A percentile compares a stretch with the other conserved stretches of the same genome.
Conservation (phyloP, 2,888 invertebrate species). For the Hyppa rectilinea region DNA sequence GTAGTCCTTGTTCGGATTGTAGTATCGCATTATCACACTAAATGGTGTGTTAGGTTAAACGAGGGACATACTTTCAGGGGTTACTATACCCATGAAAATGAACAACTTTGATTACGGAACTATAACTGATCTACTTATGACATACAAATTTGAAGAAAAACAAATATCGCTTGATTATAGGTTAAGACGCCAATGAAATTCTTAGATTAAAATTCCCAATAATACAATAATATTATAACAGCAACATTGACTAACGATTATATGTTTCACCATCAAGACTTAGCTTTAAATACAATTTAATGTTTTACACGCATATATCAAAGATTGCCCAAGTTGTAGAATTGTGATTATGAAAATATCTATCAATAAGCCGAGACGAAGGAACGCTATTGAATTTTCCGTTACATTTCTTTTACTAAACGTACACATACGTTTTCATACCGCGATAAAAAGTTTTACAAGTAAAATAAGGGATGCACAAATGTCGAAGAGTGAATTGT, state of each 20-base stretch:
- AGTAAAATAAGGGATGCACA: conserved; percentile 29
- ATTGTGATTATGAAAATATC: conserved; percentile 73
- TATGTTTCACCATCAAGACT: conserved; percentile 36
- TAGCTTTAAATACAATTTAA: conserved; percentile 42
- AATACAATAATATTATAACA: conserved; percentile 54
- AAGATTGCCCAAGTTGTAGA: conserved; percentile 59
- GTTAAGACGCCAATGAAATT: conserved; percentile 29
- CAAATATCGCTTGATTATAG: conserved; percentile 15
- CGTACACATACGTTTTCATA: background rate
- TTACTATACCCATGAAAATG: too few species aligned
- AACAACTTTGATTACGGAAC: too few species aligned
- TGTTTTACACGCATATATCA: conserved; percentile 42
- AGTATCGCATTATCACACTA: conserved; percentile 10
- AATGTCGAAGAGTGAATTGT: conserved; percentile 29
- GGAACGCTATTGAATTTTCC: conserved; percentile 47
- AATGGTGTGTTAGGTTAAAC: too few species aligned
- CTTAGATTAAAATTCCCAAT: conserved; percentile 49
- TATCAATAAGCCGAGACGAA: conserved; percentile 62
- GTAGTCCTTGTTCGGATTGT: conserved; percentile 21
- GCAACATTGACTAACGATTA: conserved; percentile 52
- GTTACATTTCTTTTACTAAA: conserved; percentile 9
- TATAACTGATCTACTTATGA: conserved; percentile 27
- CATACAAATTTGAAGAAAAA: conserved; percentile 27
- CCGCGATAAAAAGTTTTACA: conserved; percentile 8
- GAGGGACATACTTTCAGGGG: too few species aligned